Base-by-base conservation (phyloP, 2,113 vertebrate genomes). In the Dryoscopus gambensis region DNA sequence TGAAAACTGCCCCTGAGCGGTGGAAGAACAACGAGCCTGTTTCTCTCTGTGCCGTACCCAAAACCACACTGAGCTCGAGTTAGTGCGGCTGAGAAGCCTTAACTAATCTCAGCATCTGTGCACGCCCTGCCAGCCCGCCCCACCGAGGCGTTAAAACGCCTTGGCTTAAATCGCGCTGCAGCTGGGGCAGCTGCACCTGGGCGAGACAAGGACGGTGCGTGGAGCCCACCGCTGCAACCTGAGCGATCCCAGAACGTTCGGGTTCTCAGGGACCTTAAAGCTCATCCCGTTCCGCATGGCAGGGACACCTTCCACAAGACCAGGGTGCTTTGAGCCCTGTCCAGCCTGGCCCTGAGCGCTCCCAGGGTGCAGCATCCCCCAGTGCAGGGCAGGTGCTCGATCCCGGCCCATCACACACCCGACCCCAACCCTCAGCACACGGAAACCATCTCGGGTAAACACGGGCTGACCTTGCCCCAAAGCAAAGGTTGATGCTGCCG, bases 111-210 rank as follows among this genome's bases (percentile, higher is more conserved):
- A 55, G 95, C 92, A 91, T 87, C 93, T 81, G 87, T 17, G 77
- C 87, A 63, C 69, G 5, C 82, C 86, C 82, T 70, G 13, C 67
- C 91, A 95, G 86, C 46, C 92, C 28, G 13, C 82, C 53, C 84
- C 18, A 53, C 11, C 42, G 20, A n/a, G 81, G 87, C 19, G 69
- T 78, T 89, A 56, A 47, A 94, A 70, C 47, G 44, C 23, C 11
- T 35, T 15, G 47, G 49, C 67, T 86, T 18, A 2, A 13, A 14
- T 20, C 42, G 37, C 39, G 1, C 16, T 27, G 89, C 91, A 80
- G 89, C 92, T 93, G 95, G 81, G 70, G 28, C 44, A 37, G 79
- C 59, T 47, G 75, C 86, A 82, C 84, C 83, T 91, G 92, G 35
- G 35, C 5, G 4, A 40, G 50, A 35, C 68, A n/a, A 13, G 37